These are phyloP conservation scores for Thymelicus sylvestris DNA, from an alignment of 2,888 invertebrate species.

Conservation along the genomic window DNA sequence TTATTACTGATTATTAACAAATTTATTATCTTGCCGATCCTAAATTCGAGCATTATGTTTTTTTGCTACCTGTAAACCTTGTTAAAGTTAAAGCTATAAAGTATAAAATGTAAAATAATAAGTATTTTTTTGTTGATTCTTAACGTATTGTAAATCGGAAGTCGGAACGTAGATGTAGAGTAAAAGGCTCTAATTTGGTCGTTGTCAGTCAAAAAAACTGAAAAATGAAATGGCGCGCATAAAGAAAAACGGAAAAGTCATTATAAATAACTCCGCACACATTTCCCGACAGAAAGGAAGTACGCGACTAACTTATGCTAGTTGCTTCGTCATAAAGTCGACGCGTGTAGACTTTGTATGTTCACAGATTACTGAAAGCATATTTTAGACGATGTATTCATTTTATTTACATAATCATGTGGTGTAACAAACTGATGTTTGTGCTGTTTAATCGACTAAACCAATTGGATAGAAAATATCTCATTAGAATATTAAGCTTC, in stretches of 20 bases:
- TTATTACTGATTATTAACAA: too few species aligned
- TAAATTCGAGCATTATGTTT: too few species aligned
- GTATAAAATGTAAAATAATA: too few species aligned
- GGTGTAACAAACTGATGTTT: not conserved
- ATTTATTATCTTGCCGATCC: too few species aligned
- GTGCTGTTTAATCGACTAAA: too few species aligned
- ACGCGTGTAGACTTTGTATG: constrained; percentile 22
- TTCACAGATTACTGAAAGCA: constrained; percentile 14
- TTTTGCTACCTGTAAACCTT: too few species aligned
- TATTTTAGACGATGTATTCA: constrained; percentile 1
- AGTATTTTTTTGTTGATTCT: too few species aligned
- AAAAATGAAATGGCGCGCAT: constrained; percentile 37
- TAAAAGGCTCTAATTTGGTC: constrained; percentile 18
- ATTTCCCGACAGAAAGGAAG: constrained; percentile 46
- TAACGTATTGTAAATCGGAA: too few species aligned
- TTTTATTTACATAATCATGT: not conserved
- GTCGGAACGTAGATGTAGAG: constrained; percentile 4
- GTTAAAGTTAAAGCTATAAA: too few species aligned
- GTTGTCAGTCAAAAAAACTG: constrained; percentile 28
- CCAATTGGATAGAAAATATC: too few species aligned
- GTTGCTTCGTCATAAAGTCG: constrained; percentile 29
- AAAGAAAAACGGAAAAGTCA: constrained; percentile 41
- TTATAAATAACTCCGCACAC: constrained; percentile 44
- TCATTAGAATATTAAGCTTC: too few species aligned
- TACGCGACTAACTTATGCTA: constrained; percentile 28